Conservation (phyloP, 2,888 invertebrate species). For the Conomelus anceps region DNA sequence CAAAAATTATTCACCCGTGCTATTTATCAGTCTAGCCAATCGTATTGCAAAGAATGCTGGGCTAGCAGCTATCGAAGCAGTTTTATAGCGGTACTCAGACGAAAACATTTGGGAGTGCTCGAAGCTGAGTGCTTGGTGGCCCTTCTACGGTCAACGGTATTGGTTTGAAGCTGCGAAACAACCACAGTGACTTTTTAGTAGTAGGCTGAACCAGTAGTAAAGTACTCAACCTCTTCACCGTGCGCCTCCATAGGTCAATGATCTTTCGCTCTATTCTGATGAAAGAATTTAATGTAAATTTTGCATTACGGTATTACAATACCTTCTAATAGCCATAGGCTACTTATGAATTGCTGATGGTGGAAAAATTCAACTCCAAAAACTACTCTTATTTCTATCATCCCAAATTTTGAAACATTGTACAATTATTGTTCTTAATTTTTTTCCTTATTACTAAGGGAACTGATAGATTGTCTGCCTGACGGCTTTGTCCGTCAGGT, state of each 20-base stretch:
- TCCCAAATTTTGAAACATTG: no score
- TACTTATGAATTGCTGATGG: neutral
- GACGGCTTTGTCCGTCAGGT: no score
- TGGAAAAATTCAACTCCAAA: neutral
- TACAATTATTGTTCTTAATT: no score
- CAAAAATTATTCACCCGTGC: neutral
- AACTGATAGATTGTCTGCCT: no score
- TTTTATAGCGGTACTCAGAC: neutral
- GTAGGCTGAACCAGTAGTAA: neutral
- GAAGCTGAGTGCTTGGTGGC: no score
- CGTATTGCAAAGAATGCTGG: neutral
- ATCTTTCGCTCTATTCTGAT: neutral
- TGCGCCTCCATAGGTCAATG: neutral
- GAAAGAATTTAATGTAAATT: neutral
- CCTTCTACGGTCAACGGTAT: neutral
- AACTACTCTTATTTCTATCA: no score
- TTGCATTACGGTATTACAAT: neutral
- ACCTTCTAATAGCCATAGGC: neutral
- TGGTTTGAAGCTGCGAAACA: neutral
- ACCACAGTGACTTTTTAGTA: neutral
- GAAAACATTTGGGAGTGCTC: neutral
- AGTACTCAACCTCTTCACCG: neutral
- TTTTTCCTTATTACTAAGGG: no score
- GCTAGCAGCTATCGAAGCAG: neutral
- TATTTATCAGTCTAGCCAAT: no score